These are phyloP conservation scores for Steromphala cineraria DNA, from an alignment of 2,888 invertebrate species.

Conservation along the genomic window DNA sequence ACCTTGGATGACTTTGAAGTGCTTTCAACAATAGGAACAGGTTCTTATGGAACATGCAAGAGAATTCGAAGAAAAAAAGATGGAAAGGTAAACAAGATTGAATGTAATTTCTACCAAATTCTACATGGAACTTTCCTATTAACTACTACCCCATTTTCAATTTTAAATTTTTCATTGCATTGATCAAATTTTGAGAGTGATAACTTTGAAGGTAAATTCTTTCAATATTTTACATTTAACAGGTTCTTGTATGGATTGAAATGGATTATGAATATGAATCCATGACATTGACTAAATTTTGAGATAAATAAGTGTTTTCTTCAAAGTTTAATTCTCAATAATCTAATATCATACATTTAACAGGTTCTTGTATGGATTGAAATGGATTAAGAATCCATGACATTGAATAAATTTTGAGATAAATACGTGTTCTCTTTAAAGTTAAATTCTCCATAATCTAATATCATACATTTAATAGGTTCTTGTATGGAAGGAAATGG, in stretches of 20 bases:
- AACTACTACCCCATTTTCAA: background rate
- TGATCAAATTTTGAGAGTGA: too few relatives aligned
- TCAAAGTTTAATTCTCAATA: background rate
- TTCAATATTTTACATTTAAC: background rate
- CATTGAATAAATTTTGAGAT: too few relatives aligned
- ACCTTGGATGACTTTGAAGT: constrained; percentile 79
- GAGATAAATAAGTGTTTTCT: background rate
- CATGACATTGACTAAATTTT: too few relatives aligned
- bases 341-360: background rate
- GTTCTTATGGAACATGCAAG: constrained; percentile 80
- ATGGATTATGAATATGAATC: too few relatives aligned
- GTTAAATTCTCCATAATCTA: background rate
- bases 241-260: too few relatives aligned
- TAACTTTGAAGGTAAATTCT: background rate
- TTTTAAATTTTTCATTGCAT: too few relatives aligned
- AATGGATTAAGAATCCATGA: too few relatives aligned
- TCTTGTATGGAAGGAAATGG: constrained; percentile 81
- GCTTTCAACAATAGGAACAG: constrained; percentile 79
- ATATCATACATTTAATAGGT: constrained; percentile 51
- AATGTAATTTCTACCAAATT: background rate
- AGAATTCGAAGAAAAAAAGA: constrained; percentile 80
- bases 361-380: too few relatives aligned
- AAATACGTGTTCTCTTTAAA: background rate
- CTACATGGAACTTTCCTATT: background rate
- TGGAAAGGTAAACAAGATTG: constrained; percentile 73